These are phyloP conservation scores for Neogobius melanostomus DNA, from an alignment of 2,113 vertebrate species.

Conservation along the genomic window DNA sequence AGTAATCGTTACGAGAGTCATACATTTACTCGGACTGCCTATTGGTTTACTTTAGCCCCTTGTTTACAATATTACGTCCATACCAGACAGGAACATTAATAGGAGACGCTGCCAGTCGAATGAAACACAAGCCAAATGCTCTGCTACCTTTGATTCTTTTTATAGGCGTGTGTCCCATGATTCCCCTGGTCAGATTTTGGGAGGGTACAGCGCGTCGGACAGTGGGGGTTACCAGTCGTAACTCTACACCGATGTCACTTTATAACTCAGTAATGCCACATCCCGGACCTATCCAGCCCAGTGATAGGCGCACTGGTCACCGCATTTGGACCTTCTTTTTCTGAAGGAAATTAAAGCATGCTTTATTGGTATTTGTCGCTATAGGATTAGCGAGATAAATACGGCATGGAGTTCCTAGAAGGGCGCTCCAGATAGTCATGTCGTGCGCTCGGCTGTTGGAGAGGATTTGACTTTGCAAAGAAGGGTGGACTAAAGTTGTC, in stretches of 20 bases:
- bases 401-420: background rate
- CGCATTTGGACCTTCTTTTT: background rate
- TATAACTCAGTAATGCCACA: constrained; percentile 36
- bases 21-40: background rate
- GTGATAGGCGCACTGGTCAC: background rate
- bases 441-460: constrained; percentile 25
- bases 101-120: background rate
- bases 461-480: constrained; percentile 4
- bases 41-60: constrained; percentile 2
- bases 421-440: constrained; percentile 5
- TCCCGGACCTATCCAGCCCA: constrained; percentile 53
- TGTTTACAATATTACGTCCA: background rate
- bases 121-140: constrained; percentile 49
- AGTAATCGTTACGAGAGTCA: background rate
- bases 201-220: constrained; percentile 25
- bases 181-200: constrained; percentile 50
- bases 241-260: constrained; percentile 51
- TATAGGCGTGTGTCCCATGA: constrained; percentile 61
- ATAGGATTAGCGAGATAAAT: background rate
- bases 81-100: constrained; percentile 10
- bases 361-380: background rate
- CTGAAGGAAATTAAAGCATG: background rate
- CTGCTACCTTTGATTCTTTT: constrained; percentile 58
- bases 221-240: constrained; percentile 44
- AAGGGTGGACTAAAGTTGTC: constrained; percentile 4